A percentile compares a stretch with the other conserved stretches of the same genome.
Conservation (phyloP, 2,888 invertebrate species). For the Orchestes rusci region DNA sequence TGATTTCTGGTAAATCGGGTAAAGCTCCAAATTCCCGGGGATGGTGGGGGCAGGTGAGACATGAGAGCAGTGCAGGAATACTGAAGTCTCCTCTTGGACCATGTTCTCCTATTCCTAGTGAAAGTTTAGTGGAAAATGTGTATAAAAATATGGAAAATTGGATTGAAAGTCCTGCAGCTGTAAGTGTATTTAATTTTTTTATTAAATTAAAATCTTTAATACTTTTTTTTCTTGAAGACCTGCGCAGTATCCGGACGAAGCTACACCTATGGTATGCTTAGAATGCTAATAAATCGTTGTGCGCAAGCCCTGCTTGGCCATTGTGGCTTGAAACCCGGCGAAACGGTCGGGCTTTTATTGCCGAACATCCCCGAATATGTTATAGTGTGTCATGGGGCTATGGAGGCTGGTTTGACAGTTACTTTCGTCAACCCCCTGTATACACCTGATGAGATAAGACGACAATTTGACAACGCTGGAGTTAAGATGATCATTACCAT, state of each 20-base stretch:
- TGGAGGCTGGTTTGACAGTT: conserved; percentile 57
- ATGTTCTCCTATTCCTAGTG: conserved; percentile 47
- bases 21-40: conserved; percentile 9
- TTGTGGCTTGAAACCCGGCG: conserved; percentile 53
- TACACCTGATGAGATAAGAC: conserved; percentile 56
- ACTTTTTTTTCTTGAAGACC: conserved; percentile 41
- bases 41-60: conserved; percentile 23
- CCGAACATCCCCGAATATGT: conserved; percentile 67
- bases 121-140: conserved; percentile 53
- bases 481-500: conserved; percentile 59
- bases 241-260: conserved; percentile 60
- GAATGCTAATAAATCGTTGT: conserved; percentile 49
- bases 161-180: conserved; percentile 55
- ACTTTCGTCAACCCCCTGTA: conserved; percentile 66
- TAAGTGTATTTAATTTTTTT: conserved; percentile 43
- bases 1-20: not conserved
- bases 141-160: conserved; percentile 52
- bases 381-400: conserved; percentile 58
- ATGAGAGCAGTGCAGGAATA: conserved; percentile 31
- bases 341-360: conserved; percentile 57
- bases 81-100: conserved; percentile 49
- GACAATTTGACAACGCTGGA: conserved; percentile 57
- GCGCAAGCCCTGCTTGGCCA: conserved; percentile 52
- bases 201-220: not conserved
- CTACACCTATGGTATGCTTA: conserved; percentile 57